Conservation (phyloP, 53 echinoderm and acorn worm species). For the Paelopatides confundens region DNA sequence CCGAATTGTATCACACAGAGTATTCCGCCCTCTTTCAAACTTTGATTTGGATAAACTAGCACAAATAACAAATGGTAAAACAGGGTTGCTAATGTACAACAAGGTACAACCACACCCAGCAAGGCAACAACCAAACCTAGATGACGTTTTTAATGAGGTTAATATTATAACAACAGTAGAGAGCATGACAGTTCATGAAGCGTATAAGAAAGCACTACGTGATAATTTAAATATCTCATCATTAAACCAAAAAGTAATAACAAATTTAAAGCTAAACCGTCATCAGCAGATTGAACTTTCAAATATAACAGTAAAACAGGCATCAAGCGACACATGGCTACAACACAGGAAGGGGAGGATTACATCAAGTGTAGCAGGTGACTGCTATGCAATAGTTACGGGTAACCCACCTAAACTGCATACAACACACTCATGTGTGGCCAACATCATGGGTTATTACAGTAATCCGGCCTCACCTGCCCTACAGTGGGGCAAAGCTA, state of each 20-base stretch:
- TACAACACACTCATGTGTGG: slow-evolving; percentile 50
- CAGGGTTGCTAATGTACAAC: too few species aligned
- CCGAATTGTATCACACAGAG: too few species aligned
- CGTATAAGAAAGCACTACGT: not conserved
- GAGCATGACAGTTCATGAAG: not conserved
- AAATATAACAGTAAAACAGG: slow-evolving; percentile 33
- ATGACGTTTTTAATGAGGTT: not conserved
- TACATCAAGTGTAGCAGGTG: slow-evolving; percentile 64
- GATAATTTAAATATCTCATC: not conserved
- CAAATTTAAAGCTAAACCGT: not conserved
- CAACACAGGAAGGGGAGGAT: slow-evolving; percentile 50
- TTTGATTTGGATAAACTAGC: too few species aligned
- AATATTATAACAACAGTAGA: not conserved
- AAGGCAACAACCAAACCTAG: slow-evolving; percentile 36
- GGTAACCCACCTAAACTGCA: not conserved
- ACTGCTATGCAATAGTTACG: slow-evolving; percentile 20
- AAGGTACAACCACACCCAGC: too few species aligned
- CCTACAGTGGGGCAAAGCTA: slow-evolving; percentile 69
- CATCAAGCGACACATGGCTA: slow-evolving; percentile 40
- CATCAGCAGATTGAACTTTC: slow-evolving; percentile 49
- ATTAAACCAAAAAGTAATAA: not conserved
- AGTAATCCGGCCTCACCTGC: slow-evolving; percentile 54
- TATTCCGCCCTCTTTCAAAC: too few species aligned
- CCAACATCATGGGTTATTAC: slow-evolving; percentile 64
- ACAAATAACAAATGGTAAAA: too few species aligned